Evolutionary conservation across 2,113 vertebrate species (phyloP).

Genomic region (Cheilinus undulatus): DNA sequence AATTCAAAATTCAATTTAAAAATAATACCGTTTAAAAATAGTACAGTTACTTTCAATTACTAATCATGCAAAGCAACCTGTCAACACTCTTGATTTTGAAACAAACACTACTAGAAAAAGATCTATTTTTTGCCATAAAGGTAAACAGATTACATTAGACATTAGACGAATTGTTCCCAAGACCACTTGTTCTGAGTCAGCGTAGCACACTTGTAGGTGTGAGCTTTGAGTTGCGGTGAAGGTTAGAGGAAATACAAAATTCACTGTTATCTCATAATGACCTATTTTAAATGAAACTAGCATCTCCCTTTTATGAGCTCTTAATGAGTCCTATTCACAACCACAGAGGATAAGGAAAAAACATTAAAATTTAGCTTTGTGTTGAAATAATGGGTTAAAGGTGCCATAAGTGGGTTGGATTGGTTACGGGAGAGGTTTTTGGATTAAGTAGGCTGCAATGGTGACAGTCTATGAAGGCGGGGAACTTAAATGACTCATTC

Average conservation of each 20-base stretch:
- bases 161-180: not conserved
- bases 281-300: not conserved
- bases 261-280: not conserved
- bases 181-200: not conserved
- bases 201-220: not conserved
- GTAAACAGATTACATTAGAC: not conserved
- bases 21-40: no score
- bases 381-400: not conserved
- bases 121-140: not conserved
- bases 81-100: not conserved
- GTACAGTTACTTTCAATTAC: not conserved
- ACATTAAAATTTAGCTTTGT: not conserved
- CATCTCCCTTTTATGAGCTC: no score
- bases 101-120: not conserved
- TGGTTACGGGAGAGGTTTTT: not conserved
- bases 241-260: not conserved
- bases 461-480: not conserved
- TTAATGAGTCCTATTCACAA: not conserved
- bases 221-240: no score
- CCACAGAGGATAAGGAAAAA: not conserved
- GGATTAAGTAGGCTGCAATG: not conserved
- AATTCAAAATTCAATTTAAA: no score
- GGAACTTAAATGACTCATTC: slow-evolving; percentile 41
- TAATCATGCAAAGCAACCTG: not conserved
- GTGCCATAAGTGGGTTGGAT: not conserved